Conservation (phyloP, 1,140 invertebrate genomes). For the Gonioctena quinquepunctata region DNA sequence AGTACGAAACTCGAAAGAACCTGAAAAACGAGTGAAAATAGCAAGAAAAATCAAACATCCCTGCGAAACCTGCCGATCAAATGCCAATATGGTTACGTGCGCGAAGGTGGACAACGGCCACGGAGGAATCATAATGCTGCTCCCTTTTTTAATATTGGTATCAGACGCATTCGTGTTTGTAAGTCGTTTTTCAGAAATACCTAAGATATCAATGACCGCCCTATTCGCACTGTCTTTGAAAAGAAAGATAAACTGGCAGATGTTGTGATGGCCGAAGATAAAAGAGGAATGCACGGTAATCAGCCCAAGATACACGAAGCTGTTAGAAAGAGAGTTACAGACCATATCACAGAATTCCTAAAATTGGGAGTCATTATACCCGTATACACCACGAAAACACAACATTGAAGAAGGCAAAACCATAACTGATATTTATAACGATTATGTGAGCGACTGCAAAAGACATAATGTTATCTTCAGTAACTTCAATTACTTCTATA, state of each 20-base stretch:
- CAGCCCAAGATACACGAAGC: not conserved
- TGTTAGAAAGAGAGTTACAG: not conserved
- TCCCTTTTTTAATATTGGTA: not conserved
- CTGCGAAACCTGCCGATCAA: not conserved
- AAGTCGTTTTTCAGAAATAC: not conserved
- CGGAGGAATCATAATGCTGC: not conserved
- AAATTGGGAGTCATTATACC: not conserved
- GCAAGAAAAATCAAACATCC: not conserved
- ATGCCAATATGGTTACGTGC: not conserved
- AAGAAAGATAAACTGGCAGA: not conserved
- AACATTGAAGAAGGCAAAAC: not conserved
- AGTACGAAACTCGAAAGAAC: not conserved
- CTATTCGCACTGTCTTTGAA: not conserved
- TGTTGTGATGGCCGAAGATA: not conserved
- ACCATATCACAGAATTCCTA: not conserved
- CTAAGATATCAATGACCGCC: not conserved
- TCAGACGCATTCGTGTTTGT: not conserved
- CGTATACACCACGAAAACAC: not conserved
- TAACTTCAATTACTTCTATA: conserved; percentile 30
- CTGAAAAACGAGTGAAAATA: not conserved
- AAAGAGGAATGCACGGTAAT: not conserved
- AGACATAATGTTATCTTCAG: conserved; percentile 30
- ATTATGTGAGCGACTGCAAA: not conserved
- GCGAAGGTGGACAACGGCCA: not conserved
- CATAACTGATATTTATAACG: not conserved